phyloP scores from a whole-genome alignment of 1,140 invertebrate genomes.

The Rhagoletis zephyria region DNA sequence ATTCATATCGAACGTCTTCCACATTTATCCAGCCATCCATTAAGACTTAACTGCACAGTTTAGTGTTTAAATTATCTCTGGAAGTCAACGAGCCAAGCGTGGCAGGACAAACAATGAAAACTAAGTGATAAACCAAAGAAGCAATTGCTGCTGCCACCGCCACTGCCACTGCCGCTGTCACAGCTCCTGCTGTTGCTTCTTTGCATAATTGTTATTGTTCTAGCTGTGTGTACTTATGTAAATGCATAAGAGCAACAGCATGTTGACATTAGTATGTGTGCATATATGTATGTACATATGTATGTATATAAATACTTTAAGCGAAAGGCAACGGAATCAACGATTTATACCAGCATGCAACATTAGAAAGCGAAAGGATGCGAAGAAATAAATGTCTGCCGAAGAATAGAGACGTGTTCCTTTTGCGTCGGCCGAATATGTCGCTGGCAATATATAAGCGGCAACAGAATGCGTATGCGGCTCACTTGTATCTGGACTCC shows the following conservation, averaged over 20 bases:
- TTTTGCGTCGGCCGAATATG: neutral
- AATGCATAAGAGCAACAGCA: neutral
- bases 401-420: neutral
- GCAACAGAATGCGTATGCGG: constrained; percentile 27
- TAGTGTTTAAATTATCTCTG: constrained; percentile 36
- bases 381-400: neutral
- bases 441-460: constrained; percentile 46
- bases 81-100: constrained; percentile 34
- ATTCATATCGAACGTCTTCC: neutral
- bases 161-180: neutral
- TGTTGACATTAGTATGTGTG: neutral
- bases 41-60: neutral
- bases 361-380: constrained; percentile 42
- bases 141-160: neutral
- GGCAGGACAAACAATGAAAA: neutral
- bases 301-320: neutral
- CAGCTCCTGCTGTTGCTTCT: neutral
- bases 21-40: neutral
- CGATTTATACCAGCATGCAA: neutral
- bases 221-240: constrained; percentile 29
- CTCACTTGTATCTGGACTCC: constrained; percentile 23
- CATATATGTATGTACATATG: neutral
- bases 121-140: neutral
- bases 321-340: neutral
- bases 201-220: constrained; percentile 48